These are phyloP conservation scores for Tursiops truncatus DNA, from an alignment of 2,113 vertebrate species.

Conservation along the genomic window DNA sequence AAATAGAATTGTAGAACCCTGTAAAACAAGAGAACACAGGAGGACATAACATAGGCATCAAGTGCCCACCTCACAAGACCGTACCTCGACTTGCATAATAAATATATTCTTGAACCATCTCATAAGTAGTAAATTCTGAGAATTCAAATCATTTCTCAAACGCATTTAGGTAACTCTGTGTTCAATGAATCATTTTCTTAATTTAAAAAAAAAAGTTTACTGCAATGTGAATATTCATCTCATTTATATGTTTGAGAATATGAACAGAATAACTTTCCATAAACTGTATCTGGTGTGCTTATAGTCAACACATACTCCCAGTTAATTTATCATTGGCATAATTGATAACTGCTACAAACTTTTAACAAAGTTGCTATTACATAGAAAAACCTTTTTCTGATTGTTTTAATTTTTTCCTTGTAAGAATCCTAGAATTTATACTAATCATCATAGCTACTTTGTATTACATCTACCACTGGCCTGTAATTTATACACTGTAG, in stretches of 20 bases:
- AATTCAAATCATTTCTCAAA: slow-evolving; percentile 3
- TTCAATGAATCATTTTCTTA: not conserved
- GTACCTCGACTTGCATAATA: not conserved
- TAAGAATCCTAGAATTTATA: slow-evolving; percentile 4
- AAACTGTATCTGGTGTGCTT: slow-evolving; percentile 31
- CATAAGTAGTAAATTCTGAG: not conserved
- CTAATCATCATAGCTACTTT: not conserved
- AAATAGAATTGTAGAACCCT: slow-evolving; percentile 42
- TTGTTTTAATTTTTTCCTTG: not conserved
- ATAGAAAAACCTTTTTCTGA: not conserved
- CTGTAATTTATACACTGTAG: not conserved
- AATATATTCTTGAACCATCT: not conserved
- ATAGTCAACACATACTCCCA: not conserved
- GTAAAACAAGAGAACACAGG: not conserved
- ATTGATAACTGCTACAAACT: not conserved
- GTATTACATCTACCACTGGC: not conserved
- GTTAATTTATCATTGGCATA: not conserved
- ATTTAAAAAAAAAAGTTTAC: not conserved
- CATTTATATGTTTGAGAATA: not conserved
- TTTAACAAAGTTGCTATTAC: slow-evolving; percentile 31
- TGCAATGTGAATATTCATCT: not conserved
- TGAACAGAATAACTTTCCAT: not conserved
- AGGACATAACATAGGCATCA: not conserved
- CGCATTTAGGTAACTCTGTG: not conserved
- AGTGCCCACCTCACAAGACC: not conserved